phyloP scores from a whole-genome alignment of 2,888 invertebrate species.

The Spatulosminthurus flaviceps region DNA sequence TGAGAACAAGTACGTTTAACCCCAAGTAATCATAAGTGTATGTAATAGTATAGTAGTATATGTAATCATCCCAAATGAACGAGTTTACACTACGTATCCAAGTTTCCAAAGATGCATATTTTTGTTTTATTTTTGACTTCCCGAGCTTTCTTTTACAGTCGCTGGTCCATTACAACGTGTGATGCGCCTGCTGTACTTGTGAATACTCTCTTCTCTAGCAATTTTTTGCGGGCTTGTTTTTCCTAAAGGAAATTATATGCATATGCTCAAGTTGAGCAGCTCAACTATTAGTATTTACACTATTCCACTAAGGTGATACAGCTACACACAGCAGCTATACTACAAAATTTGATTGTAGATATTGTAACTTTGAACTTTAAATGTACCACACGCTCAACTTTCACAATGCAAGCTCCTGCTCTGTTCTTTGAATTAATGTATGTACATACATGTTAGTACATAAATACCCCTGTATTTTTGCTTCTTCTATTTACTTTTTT shows the following conservation, averaged over 20 bases:
- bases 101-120: conserved; percentile 15
- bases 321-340: background rate
- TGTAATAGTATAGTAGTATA: background rate
- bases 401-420: background rate
- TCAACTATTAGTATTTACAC: background rate
- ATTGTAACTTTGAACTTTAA: conserved; percentile 14
- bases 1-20: no score
- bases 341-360: background rate
- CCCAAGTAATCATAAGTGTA: no score
- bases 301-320: background rate
- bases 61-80: background rate
- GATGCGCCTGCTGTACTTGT: no score
- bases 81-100: background rate
- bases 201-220: background rate
- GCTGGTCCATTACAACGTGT: no score
- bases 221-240: background rate
- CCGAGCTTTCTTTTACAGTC: background rate
- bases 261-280: background rate
- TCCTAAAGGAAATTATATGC: background rate
- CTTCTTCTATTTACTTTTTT: background rate
- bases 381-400: background rate
- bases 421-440: conserved; percentile 6
- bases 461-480: background rate
- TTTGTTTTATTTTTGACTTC: conserved; percentile 38
- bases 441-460: background rate